Percentiles rank a stretch among this genome's conserved stretches.
Conservation (phyloP, 2,113 vertebrate genomes). For the Siphamia tubifer region DNA sequence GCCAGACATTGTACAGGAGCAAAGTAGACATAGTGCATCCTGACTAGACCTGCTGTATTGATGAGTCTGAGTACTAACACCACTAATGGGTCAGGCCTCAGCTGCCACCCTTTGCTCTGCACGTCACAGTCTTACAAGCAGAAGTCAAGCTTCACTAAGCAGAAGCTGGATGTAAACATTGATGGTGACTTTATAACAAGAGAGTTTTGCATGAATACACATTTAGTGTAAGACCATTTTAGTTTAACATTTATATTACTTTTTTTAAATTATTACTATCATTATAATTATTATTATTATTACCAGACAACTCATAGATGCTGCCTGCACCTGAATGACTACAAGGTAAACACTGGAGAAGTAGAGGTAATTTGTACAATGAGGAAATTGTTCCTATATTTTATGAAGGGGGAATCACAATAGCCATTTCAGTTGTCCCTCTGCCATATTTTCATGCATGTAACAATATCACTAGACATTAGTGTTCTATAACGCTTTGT, state of each 20-base stretch:
- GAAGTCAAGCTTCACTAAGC: background rate
- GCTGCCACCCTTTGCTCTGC: background rate
- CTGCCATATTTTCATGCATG: too few species aligned
- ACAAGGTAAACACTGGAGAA: constrained; percentile 12
- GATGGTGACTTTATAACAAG: background rate
- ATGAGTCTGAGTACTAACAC: constrained; percentile 30
- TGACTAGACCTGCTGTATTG: constrained; percentile 30
- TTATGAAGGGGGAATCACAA: too few species aligned
- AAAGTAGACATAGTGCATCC: constrained; percentile 27
- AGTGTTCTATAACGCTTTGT: too few species aligned
- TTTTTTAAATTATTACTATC: too few species aligned
- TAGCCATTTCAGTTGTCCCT: too few species aligned
- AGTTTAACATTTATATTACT: background rate
- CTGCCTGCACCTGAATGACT: background rate
- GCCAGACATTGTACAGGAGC: constrained; percentile 14
- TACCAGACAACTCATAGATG: background rate
- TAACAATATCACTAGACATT: too few species aligned
- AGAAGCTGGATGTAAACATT: background rate
- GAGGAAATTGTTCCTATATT: too few species aligned
- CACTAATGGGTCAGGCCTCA: constrained; percentile 32
- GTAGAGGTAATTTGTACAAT: too few species aligned
- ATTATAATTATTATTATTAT: too few species aligned
- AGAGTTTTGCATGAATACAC: too few species aligned
- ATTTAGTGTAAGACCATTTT: too few species aligned
- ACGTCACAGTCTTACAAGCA: constrained; percentile 1